Evolutionary conservation across 2,797 vertebrate species (phyloP).

Genomic region (Picus viridis): DNA sequence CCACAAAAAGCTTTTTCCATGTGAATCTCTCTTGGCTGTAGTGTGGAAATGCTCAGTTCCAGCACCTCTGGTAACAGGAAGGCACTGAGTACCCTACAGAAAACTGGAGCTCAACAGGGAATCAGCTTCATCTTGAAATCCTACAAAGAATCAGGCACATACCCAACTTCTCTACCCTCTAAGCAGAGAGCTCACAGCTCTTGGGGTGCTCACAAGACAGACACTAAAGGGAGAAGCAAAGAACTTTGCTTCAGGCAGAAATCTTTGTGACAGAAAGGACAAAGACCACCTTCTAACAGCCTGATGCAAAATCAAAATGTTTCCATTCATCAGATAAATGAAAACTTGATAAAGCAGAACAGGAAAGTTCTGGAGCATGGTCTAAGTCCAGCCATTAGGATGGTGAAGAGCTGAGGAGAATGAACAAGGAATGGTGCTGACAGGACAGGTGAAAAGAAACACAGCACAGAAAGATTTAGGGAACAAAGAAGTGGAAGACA

Average conservation of each 20-base stretch:
- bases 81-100: rapidly evolving
- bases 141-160: not conserved
- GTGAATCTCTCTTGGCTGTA: not conserved
- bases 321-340: rapidly evolving
- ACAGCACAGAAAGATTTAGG: not conserved
- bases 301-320: rapidly evolving
- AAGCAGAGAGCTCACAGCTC: not conserved
- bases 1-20: not conserved
- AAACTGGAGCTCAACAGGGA: not conserved
- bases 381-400: not conserved
- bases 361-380: not conserved
- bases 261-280: not conserved
- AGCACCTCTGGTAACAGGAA: not conserved
- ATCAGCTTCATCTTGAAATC: not conserved
- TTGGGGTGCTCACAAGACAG: rapidly evolving
- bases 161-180: not conserved
- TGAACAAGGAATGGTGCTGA: not conserved
- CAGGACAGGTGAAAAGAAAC: not conserved
- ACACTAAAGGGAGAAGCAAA: not conserved
- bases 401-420: not conserved
- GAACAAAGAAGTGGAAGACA: not conserved
- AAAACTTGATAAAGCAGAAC: not conserved
- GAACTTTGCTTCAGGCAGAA: not conserved
- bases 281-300: not conserved
- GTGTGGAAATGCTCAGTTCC: rapidly evolving